A percentile compares a stretch with the other conserved stretches of the same genome.
Conservation (phyloP, 2,113 vertebrate species). For the Eidolon helvum region DNA sequence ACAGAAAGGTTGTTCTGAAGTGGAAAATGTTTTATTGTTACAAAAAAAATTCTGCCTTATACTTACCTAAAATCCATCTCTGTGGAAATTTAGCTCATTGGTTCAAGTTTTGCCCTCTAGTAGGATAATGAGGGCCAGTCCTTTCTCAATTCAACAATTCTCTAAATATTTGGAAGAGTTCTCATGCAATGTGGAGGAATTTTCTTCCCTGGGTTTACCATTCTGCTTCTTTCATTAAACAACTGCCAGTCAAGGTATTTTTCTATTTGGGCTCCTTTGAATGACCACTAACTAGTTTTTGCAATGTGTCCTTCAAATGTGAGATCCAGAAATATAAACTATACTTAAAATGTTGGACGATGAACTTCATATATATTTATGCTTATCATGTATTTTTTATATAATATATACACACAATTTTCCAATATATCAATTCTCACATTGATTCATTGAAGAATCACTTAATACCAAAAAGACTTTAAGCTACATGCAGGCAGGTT, state of each 20-base stretch:
- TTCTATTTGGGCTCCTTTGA: neutral
- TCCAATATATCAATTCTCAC: neutral
- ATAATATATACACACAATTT: neutral
- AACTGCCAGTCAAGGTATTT: neutral
- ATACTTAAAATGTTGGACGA: neutral
- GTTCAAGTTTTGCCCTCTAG: neutral
- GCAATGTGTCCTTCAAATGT: neutral
- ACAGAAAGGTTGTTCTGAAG: rapidly evolving
- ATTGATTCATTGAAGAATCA: neutral
- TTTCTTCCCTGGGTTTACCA: neutral
- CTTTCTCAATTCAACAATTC: neutral
- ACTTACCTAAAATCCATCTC: neutral
- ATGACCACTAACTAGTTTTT: neutral
- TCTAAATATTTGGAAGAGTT: neutral
- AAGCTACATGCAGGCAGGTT: neutral
- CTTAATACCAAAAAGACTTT: neutral
- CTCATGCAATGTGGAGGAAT: neutral
- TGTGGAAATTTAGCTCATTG: neutral
- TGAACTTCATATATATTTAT: neutral
- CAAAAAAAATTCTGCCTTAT: neutral
- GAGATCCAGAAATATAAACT: neutral
- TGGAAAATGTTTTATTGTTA: neutral
- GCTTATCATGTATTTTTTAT: neutral
- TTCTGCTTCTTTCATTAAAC: neutral
- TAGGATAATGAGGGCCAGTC: neutral